Evolutionary conservation across 1,140 invertebrate species (phyloP).

Genomic region (Ganaspis sp.): DNA sequence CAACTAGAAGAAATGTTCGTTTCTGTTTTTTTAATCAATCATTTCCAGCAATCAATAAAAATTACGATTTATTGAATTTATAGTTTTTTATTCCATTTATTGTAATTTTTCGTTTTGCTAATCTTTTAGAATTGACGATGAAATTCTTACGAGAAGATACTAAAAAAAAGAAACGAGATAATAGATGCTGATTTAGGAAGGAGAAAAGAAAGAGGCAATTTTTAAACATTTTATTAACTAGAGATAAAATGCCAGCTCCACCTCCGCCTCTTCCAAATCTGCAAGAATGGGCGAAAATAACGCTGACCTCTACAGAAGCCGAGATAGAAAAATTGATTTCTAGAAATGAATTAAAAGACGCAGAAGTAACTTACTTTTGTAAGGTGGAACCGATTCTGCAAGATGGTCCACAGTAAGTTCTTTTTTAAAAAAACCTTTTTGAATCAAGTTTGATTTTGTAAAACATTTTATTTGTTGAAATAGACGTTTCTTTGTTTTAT

Average conservation of each 20-base stretch:
- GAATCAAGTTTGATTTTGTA: neutral
- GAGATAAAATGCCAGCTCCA: slow-evolving; percentile 69
- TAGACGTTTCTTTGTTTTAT: slow-evolving; percentile 87
- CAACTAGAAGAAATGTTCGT: too few species aligned
- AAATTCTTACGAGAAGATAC: slow-evolving; percentile 30
- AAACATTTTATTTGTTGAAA: slow-evolving; percentile 30
- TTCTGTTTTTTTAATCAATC: neutral
- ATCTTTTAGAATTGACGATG: neutral
- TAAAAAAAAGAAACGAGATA: slow-evolving; percentile 7
- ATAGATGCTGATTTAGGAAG: slow-evolving; percentile 22
- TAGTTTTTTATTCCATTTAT: too few species aligned
- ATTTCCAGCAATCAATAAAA: too few species aligned
- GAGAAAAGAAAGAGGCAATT: neutral
- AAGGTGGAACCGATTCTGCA: slow-evolving; percentile 74
- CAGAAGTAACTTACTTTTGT: slow-evolving; percentile 73
- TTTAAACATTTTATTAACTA: neutral
- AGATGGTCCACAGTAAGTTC: slow-evolving; percentile 75
- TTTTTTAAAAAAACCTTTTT: slow-evolving; percentile 16
- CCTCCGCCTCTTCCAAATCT: slow-evolving; percentile 66
- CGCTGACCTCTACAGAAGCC: slow-evolving; percentile 67
- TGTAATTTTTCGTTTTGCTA: too few species aligned
- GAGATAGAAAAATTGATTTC: slow-evolving; percentile 72
- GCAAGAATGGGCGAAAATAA: slow-evolving; percentile 71
- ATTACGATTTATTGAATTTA: too few species aligned
- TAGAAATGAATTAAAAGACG: slow-evolving; percentile 72